phyloP scores from a whole-genome alignment of 2,888 invertebrate genomes.

The Galeruca laticollis region DNA sequence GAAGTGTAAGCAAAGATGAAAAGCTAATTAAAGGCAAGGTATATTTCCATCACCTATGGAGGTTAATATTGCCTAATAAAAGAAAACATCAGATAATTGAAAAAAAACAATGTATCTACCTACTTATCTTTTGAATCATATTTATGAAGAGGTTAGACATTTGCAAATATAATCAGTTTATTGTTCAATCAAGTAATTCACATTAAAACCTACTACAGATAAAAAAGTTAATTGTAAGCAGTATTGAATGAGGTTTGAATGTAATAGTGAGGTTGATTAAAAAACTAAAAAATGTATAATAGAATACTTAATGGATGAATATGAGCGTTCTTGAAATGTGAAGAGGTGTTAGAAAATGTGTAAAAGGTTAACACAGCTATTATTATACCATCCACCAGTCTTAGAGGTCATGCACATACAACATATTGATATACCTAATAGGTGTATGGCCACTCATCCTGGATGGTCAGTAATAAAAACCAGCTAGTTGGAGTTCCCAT shows the following conservation, averaged over 20 bases:
- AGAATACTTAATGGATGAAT: background rate
- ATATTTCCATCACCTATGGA: too few species aligned
- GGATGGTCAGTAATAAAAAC: conserved; percentile 4
- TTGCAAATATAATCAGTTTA: too few species aligned
- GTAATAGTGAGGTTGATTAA: background rate
- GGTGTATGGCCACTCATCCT: conserved; percentile 8
- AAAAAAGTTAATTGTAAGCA: background rate
- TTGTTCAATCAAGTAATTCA: too few species aligned
- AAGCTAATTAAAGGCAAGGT: too few species aligned
- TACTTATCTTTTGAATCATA: too few species aligned
- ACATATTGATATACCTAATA: conserved; percentile 10
- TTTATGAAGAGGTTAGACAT: too few species aligned
- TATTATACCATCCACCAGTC: background rate
- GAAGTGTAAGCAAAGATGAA: too few species aligned
- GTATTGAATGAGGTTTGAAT: background rate
- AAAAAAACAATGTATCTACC: too few species aligned
- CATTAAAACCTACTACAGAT: too few species aligned
- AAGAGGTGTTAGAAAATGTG: background rate
- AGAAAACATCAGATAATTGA: too few species aligned
- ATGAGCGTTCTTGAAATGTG: background rate
- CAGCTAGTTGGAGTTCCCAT: background rate
- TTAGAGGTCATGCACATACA: conserved; percentile 10
- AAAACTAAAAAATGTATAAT: background rate
- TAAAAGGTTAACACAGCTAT: background rate
- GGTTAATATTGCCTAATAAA: too few species aligned